These are phyloP conservation scores for Pipistrellus nathusii DNA, from an alignment of 2,797 vertebrate genomes.

Conservation along the genomic window DNA sequence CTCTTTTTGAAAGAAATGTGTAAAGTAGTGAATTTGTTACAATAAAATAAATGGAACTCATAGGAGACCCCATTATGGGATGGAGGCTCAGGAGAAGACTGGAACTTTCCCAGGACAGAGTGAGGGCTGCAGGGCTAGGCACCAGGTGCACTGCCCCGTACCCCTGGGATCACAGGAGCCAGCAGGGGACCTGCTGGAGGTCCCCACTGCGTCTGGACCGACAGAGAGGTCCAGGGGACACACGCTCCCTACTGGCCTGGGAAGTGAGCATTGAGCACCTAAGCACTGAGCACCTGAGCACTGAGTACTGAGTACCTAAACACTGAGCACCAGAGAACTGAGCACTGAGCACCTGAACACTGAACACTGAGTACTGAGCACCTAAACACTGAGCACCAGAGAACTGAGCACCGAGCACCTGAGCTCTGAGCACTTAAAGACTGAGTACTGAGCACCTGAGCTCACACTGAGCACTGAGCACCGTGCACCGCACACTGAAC, in stretches of 20 bases:
- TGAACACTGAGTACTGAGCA: too few relatives aligned
- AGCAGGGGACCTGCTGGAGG: fast-evolving
- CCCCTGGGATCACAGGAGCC: fast-evolving
- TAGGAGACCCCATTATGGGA: background rate
- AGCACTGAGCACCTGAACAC: too few relatives aligned
- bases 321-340: too few relatives aligned
- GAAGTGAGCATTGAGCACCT: too few relatives aligned
- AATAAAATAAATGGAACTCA: background rate
- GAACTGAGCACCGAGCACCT: background rate
- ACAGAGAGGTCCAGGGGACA: background rate
- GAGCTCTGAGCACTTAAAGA: too few relatives aligned
- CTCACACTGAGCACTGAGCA: too few relatives aligned
- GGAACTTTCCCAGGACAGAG: background rate
- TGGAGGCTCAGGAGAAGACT: too few relatives aligned
- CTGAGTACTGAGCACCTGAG: too few relatives aligned
- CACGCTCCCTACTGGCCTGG: background rate
- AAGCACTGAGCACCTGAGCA: too few relatives aligned
- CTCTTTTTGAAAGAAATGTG: background rate
- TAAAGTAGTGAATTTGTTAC: background rate
- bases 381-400: too few relatives aligned
- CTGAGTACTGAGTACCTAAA: too few relatives aligned
- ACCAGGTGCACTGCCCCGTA: fast-evolving
- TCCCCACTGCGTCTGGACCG: fast-evolving
- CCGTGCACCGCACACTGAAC: too few relatives aligned
- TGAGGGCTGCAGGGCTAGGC: background rate